Evolutionary conservation across 92 coral and sea anemone species (phyloP).

Genomic region (Porites evermanni): DNA sequence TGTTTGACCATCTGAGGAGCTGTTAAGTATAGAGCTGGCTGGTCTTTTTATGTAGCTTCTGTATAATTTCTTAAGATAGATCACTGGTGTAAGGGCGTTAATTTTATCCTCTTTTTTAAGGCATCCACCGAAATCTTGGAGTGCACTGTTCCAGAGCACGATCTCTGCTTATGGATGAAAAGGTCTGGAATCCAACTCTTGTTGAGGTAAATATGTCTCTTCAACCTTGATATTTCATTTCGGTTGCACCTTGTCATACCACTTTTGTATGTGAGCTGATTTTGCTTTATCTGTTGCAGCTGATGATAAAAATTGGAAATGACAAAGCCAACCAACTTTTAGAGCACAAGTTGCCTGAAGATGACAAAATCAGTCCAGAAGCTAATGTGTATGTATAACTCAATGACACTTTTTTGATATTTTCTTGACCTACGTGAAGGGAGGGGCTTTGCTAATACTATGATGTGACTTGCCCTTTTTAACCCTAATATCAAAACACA

Average conservation of each 20-base stretch:
- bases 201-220: conserved; percentile 66
- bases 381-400: conserved; percentile 60
- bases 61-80: neutral
- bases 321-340: conserved; percentile 80
- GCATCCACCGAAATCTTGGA: conserved; percentile 93
- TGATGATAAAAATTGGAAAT: conserved; percentile 89
- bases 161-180: conserved; percentile 93
- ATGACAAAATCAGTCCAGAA: conserved; percentile 84
- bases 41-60: too few relatives aligned
- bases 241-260: too few relatives aligned
- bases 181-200: conserved; percentile 87
- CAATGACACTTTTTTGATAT: too few relatives aligned
- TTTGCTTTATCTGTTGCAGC: conserved; percentile 40
- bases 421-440: too few relatives aligned
- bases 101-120: conserved; percentile 27
- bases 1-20: too few relatives aligned
- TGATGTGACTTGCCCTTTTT: too few relatives aligned
- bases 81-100: neutral
- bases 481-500: too few relatives aligned
- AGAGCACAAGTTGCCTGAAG: conserved; percentile 89
- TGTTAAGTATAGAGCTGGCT: too few relatives aligned
- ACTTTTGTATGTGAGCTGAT: neutral
- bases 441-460: too few relatives aligned
- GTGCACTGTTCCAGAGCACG: conserved; percentile 88
- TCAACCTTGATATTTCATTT: too few relatives aligned